Percentiles rank a stretch among this genome's conserved stretches.
Conservation (phyloP, 1,140 invertebrate genomes). For the Apis laboriosa region DNA sequence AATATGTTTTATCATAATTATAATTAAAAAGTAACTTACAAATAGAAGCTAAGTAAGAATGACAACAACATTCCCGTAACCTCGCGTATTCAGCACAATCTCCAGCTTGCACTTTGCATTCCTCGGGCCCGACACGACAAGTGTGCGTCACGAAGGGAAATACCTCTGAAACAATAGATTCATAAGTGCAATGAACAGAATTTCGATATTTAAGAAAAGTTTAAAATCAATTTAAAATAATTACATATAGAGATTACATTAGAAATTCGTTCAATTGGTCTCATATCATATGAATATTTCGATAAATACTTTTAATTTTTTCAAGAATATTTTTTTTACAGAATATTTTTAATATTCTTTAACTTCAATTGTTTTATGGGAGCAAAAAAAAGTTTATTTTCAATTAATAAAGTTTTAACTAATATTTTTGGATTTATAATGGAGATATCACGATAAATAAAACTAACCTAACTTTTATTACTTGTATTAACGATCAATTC, state of each 20-base stretch:
- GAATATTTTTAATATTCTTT: no score
- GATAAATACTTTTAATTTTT: no score
- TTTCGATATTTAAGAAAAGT: background rate
- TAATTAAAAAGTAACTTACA: slow-evolving; percentile 80
- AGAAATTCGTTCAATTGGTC: background rate
- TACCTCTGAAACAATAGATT: slow-evolving; percentile 78
- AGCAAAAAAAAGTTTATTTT: no score
- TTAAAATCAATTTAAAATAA: background rate
- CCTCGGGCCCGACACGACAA: slow-evolving; percentile 83
- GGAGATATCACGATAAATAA: slow-evolving; percentile 12
- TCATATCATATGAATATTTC: no score
- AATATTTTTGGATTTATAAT: background rate
- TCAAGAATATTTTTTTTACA: no score
- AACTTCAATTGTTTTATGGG: no score
- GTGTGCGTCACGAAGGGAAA: slow-evolving; percentile 86
- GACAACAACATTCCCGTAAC: slow-evolving; percentile 86
- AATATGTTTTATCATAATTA: background rate
- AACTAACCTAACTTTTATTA: slow-evolving; percentile 43
- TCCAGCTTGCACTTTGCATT: slow-evolving; percentile 82
- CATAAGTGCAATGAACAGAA: slow-evolving; percentile 1
- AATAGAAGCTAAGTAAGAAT: slow-evolving; percentile 82
- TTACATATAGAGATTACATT: no score
- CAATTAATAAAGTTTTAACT: no score
- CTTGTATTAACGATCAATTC: slow-evolving; percentile 39
- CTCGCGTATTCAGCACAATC: slow-evolving; percentile 85